A percentile compares a stretch with the other conserved stretches of the same genome.
These are phyloP conservation scores for Danio kyathit DNA, from an alignment of 2,797 vertebrate genomes.

Conservation along the genomic window DNA sequence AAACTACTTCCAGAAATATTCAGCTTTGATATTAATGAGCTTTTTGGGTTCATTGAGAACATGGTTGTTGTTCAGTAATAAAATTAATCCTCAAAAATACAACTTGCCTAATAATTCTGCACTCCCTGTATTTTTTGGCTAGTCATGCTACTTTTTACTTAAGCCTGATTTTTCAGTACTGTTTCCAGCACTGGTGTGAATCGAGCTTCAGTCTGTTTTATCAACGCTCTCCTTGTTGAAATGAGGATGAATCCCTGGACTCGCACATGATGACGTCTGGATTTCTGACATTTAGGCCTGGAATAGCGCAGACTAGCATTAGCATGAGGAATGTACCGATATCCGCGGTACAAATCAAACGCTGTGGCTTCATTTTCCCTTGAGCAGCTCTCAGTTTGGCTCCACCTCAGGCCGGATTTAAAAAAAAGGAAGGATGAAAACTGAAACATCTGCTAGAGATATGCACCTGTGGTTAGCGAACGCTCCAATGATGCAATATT, in stretches of 20 bases:
- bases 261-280: conserved; percentile 36
- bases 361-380: conserved; percentile 30
- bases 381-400: conserved; percentile 42
- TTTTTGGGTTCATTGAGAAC: no score
- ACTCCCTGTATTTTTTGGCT: no score
- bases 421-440: conserved; percentile 46
- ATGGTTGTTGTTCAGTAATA: no score
- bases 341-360: conserved; percentile 39
- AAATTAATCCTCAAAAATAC: no score
- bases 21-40: no score
- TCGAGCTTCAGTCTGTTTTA: conserved; percentile 18
- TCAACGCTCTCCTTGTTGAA: conserved; percentile 47
- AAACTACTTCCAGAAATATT: no score
- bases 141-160: no score
- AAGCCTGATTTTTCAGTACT: no score
- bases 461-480: conserved; percentile 64
- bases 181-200: background rate
- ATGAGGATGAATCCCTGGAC: conserved; percentile 48
- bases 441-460: conserved; percentile 71
- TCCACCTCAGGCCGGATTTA: conserved; percentile 19
- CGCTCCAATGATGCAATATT: conserved; percentile 63
- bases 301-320: conserved; percentile 41
- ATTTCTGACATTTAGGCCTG: conserved; percentile 39
- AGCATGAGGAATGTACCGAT: conserved; percentile 51
- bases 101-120: no score